Base-by-base conservation (phyloP, 2,113 vertebrate species). In the Channa maculata region DNA sequence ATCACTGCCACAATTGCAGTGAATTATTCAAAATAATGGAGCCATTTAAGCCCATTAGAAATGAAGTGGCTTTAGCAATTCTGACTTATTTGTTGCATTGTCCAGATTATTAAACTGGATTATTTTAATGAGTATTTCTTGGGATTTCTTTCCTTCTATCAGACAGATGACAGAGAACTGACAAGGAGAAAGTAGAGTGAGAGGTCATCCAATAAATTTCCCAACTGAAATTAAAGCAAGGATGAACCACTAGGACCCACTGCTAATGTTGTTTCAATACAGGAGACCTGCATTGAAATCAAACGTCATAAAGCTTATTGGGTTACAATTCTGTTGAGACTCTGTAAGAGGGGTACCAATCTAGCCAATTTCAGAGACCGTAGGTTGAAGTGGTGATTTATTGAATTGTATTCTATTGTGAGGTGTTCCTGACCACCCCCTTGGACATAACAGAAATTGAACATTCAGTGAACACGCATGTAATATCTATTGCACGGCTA, bases 1-100 rank as follows among this genome's bases (percentile, higher is more conserved):
- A 61, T 33, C 50, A n/a, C 39, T 24, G 41, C 5, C 57, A 33
- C 48, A 37, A 68, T 68, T 8, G 39, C 49, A 65, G 46, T 62
- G 39, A 55, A 71, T 66, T 48, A 48, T 52, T 71, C n/a, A 68
- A 8, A 15, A 63, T 52, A 54, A 0, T 10, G n/a, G 44, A 71
- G 3, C 44, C 43, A 37, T 54, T 8, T 75, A 11, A 11, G 59
- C 41, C 24, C 45, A 37, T 62, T 62, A 71, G 4, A 48, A 51
- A 59, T 15, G 50, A 49, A 71, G 70, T 33, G 24, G 14, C 8
- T 70, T 15, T 24, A 24, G 24, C 24, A 24, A 24, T 24, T 24
- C 24, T 24, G 24, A 24, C 24, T 24, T 24, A 24, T 24, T 24
- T 24, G 24, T 24, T 24, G 24, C 1, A 24, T 24, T 24, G 24